Base-by-base conservation (phyloP, 2,797 vertebrate species). In the Gobio occitaniae region DNA sequence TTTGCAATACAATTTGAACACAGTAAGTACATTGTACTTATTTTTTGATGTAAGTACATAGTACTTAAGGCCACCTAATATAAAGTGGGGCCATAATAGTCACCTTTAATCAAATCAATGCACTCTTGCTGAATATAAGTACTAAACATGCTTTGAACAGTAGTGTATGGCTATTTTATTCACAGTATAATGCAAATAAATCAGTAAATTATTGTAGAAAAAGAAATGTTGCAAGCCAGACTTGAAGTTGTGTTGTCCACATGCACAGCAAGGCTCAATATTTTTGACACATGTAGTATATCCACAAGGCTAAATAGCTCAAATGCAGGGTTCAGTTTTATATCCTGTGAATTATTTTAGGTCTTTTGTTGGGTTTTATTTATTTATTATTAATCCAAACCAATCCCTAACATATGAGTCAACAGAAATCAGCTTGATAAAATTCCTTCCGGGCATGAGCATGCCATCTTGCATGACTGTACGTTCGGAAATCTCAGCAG, bases 371-470 rank as follows among this genome's bases (percentile, higher is more conserved):
- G 16, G 1, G 47, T 15, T 29, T 56, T 63, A 1, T 17, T 63
- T 19, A 7, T 19, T 54, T 54, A 8, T 19, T 54, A 7, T 8
- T 32, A 47, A 50, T 48, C 19, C 19, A 15, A 74, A 6, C 5
- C 66, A 82, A 72, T 82, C 68, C 19, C 41, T 25, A 68, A 44
- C 48, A 54, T 75, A 52, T 65, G 59, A 65, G 21, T 8, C 32
- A 75, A 50, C 61, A 66, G 32, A 68, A 83, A 66, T 66, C 29
- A 19, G 16, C 21, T 17, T 41, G 47, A 76, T 41, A 52, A 41
- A 75, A 52, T 72, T 29, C 52, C 38, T 44, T 75, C 41, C 56
- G 0, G 70, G 32, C 61, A 44, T 15, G 1, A 29, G 72, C 48
- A 19, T 32, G 36, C 36, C 72, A 83, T 76, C 32, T 76, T 41